phyloP scores from a whole-genome alignment of 2,888 invertebrate genomes.

The Lamproptera curius region DNA sequence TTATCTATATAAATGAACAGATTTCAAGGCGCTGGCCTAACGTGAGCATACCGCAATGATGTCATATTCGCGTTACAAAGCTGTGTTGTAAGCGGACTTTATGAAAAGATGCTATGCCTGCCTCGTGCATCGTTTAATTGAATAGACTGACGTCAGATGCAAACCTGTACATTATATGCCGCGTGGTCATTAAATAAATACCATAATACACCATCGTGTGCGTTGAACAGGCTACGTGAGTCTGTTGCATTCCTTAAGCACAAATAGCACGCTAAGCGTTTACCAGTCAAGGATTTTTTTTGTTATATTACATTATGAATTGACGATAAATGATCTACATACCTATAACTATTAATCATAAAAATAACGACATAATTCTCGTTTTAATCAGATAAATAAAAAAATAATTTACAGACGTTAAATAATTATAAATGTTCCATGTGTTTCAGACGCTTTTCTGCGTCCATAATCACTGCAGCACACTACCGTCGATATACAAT shows the following conservation, averaged over 20 bases:
- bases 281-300: neutral
- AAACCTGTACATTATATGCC: neutral
- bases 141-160: conserved; percentile 4
- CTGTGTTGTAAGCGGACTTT: neutral
- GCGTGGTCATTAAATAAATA: conserved; percentile 1
- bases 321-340: too few relatives aligned
- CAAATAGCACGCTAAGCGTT: conserved; percentile 1
- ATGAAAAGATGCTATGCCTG: neutral
- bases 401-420: too few relatives aligned
- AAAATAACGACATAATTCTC: too few relatives aligned
- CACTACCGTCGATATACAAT: too few relatives aligned
- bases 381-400: too few relatives aligned
- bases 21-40: neutral
- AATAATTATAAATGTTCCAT: too few relatives aligned
- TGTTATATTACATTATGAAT: too few relatives aligned
- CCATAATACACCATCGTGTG: conserved; percentile 1
- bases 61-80: neutral
- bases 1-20: too few relatives aligned
- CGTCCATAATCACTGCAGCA: too few relatives aligned
- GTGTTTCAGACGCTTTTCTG: too few relatives aligned
- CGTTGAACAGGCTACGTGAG: conserved; percentile 42
- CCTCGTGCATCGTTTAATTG: neutral
- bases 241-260: conserved; percentile 46
- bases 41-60: neutral
- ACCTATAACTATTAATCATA: too few relatives aligned